A percentile compares a stretch with the other conserved stretches of the same genome.
phyloP scores from a whole-genome alignment of 2,888 invertebrate species.

The Pseudococcus jackbeardsleyi region DNA sequence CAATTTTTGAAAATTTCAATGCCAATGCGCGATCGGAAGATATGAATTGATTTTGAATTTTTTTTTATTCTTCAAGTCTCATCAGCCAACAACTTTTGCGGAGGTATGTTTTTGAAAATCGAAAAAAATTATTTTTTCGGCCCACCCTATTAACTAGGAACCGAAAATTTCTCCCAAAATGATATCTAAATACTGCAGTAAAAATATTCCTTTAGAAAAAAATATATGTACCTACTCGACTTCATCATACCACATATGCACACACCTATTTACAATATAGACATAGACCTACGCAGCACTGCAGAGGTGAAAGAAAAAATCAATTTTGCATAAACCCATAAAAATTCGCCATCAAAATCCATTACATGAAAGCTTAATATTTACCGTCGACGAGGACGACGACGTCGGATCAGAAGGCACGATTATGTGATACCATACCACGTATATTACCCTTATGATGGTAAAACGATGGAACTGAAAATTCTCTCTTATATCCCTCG shows the following conservation, averaged over 20 bases:
- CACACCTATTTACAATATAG: no score
- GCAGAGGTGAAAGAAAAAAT: background rate
- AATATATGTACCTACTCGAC: background rate
- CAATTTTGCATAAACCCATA: slow-evolving; percentile 38
- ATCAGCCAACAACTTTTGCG: no score
- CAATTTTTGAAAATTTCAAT: no score
- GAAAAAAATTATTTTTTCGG: no score
- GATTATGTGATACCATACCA: background rate
- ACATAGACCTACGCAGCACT: background rate
- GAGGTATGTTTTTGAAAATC: no score
- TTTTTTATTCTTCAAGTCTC: no score
- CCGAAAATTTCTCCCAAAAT: no score
- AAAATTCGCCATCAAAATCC: slow-evolving; percentile 27
- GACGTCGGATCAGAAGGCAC: slow-evolving; percentile 20
- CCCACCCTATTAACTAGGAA: no score
- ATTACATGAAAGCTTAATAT: slow-evolving; percentile 7
- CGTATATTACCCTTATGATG: background rate
- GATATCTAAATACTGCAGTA: background rate
- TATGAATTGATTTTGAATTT: no score
- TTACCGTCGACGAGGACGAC: background rate
- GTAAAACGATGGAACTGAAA: background rate
- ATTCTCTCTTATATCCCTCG: slow-evolving; percentile 15
- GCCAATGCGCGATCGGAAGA: no score
- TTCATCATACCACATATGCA: background rate
- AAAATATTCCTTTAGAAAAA: background rate